Evolutionary conservation across 2,888 invertebrate genomes (phyloP), one percentile per base, ranked within the genome.

Genomic region (Pyrochroa serraticornis): DNA sequence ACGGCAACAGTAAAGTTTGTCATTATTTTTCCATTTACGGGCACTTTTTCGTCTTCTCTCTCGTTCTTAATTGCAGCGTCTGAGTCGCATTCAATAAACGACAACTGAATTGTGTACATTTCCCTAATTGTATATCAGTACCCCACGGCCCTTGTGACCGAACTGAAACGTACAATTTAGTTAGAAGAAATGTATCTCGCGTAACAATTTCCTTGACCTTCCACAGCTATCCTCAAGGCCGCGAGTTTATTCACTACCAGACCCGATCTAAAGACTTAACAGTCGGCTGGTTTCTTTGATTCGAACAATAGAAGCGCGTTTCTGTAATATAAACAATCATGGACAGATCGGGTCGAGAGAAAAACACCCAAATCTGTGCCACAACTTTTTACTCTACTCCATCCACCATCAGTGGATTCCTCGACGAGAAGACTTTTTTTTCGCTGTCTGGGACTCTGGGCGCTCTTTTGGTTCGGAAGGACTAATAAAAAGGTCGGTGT

Each of bases 181-280:
- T 9, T 37, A 10, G 9, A 43, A 52, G 53, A 55, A 58, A 66
- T 64, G 60, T 69, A 65, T 66, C 70, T 71, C 69, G 69, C 69
- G 70, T 70, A 72, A 71, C 69, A 69, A 65, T 68, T 66, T 68
- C 72, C 73, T 72, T 73, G 72, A 71, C 73, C 73, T 71, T 68
- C 54, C 53, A 56, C 37, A 54, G 59, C 52, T 59, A 55, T 63
- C 60, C 58, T 63, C 70, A 72, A 73, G 73, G 72, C 69, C 71
- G 67, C 61, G 61, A 66, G 70, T 71, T 69, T 71, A 70, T 70
- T 71, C 69, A 70, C 70, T 71, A 72, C 53, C 31, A 46, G 52
- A 57, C 43, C 38, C 50, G 58, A 41, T 45, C 45, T 52, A 48
- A 51, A 55, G 53, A 57, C 61, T 65, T 59, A 59, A 59, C 67